Evolutionary conservation across 2,797 vertebrate genomes (phyloP).

Genomic region (Manis crassicaudata): DNA sequence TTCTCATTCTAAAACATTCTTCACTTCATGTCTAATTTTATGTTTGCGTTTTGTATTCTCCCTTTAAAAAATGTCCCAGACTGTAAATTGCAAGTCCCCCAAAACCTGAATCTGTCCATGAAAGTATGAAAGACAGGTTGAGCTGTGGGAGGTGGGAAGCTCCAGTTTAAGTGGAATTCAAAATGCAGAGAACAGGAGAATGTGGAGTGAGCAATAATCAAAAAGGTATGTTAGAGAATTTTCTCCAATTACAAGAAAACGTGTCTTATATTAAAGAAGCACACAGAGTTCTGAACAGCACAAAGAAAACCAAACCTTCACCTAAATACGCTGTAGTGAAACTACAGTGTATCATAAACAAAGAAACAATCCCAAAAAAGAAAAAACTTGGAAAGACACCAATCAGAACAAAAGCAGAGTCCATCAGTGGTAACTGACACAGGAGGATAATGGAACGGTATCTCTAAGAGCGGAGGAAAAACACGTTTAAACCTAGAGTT

Average conservation of each 20-base stretch:
- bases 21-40: constrained; percentile 26
- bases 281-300: not conserved
- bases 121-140: constrained; percentile 45
- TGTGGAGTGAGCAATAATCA: not conserved
- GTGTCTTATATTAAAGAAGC: not conserved
- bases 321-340: not conserved
- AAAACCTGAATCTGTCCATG: not conserved
- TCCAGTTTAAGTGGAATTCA: constrained; percentile 43
- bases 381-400: not conserved
- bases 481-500: not conserved
- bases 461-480: not conserved
- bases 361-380: not conserved
- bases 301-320: not conserved
- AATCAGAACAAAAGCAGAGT: not conserved
- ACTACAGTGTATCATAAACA: not conserved
- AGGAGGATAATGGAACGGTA: not conserved
- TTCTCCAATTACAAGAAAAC: not conserved
- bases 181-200: constrained; percentile 7
- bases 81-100: not conserved
- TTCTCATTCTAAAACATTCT: constrained; percentile 5
- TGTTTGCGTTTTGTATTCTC: not conserved
- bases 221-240: not conserved
- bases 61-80: not conserved
- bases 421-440: not conserved
- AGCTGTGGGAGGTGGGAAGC: not conserved